A percentile compares a stretch with the other conserved stretches of the same genome.
phyloP scores from a whole-genome alignment of 2,888 invertebrate genomes.

The Tachina grossa region DNA sequence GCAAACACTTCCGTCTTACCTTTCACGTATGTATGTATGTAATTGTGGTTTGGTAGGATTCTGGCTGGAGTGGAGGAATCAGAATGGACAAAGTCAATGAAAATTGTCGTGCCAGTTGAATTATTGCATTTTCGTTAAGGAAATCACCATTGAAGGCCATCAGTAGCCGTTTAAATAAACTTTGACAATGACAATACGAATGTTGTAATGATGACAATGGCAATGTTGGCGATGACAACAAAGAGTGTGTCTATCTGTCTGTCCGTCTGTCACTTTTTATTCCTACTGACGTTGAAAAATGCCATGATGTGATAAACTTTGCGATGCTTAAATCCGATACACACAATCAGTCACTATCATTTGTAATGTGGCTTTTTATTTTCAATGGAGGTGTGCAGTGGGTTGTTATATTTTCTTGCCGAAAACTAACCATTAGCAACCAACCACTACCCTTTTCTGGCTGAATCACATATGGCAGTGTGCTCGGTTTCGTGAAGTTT shows the following conservation, averaged over 20 bases:
- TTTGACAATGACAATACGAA: constrained; percentile 41
- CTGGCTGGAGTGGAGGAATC: background rate
- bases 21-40: too few relatives aligned
- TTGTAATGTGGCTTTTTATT: constrained; percentile 11
- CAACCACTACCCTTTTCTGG: background rate
- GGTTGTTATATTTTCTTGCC: background rate
- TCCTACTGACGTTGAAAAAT: constrained; percentile 37
- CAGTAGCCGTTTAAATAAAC: constrained; percentile 37
- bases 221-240: constrained; percentile 19
- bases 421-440: background rate
- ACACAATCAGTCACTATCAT: constrained; percentile 45
- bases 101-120: constrained; percentile 14
- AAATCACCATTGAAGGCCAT: constrained; percentile 26
- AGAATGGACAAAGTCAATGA: constrained; percentile 12
- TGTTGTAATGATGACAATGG: constrained; percentile 15
- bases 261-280: background rate
- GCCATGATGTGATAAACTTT: constrained; percentile 42
- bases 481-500: background rate
- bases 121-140: constrained; percentile 40
- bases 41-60: background rate
- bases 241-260: background rate
- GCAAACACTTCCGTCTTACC: constrained; percentile 12
- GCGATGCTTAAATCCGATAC: constrained; percentile 49
- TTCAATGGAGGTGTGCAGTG: background rate
- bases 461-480: background rate